phyloP scores from a whole-genome alignment of 2,113 vertebrate species.

The Bucco capensis region DNA sequence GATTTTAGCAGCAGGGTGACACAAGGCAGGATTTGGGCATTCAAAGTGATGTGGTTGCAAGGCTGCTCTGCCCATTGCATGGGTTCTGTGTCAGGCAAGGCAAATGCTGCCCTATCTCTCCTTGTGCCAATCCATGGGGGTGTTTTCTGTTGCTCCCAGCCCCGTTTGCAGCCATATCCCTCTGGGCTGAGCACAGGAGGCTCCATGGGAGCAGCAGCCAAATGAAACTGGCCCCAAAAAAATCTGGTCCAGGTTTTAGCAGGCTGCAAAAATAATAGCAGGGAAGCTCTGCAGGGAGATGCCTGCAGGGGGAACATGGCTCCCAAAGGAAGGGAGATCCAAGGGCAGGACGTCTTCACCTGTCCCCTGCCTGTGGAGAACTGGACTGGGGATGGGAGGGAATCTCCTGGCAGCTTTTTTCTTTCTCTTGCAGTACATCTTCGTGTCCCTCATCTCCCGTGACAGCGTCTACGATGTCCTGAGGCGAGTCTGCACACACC shows the following conservation, averaged over 20 bases:
- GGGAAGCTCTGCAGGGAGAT: background rate
- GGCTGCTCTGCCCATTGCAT: accelerated
- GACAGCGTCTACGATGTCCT: slow-evolving; percentile 91
- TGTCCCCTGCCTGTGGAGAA: background rate
- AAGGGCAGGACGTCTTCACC: background rate
- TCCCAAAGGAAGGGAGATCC: background rate
- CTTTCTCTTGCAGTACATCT: slow-evolving; percentile 81
- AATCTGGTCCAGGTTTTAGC: slow-evolving; percentile 21
- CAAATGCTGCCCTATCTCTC: accelerated
- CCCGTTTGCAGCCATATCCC: background rate
- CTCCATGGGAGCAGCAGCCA: background rate
- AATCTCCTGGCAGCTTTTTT: background rate
- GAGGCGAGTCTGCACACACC: slow-evolving; percentile 89
- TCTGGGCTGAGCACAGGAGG: background rate
- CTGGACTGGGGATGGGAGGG: accelerated
- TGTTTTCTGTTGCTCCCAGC: accelerated
- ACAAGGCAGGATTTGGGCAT: background rate
- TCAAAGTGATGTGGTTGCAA: background rate
- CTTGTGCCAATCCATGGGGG: accelerated
- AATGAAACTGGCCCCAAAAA: background rate
- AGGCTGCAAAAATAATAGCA: slow-evolving; percentile 50
- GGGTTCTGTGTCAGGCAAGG: accelerated
- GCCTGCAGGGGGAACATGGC: accelerated
- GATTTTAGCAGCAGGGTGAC: background rate
- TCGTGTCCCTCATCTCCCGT: slow-evolving; percentile 91